Conservation (phyloP, 2,888 invertebrate genomes). For the Phyllotreta striolata region DNA sequence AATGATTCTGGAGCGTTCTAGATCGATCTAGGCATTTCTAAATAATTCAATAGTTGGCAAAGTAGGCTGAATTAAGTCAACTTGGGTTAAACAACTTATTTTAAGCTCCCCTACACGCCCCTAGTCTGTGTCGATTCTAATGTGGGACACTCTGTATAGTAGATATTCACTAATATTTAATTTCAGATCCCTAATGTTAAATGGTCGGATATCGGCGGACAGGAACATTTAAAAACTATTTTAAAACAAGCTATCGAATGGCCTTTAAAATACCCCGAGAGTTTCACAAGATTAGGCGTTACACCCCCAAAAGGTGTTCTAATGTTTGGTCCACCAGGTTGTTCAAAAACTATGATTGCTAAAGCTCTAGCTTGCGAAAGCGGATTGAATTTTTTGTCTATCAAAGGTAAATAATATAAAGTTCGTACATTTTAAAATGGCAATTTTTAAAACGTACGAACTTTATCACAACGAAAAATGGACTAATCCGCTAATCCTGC, state of each 20-base stretch:
- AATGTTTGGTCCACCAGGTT: slow-evolving; percentile 97
- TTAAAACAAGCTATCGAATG: slow-evolving; percentile 91
- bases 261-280: slow-evolving; percentile 88
- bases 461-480: too few species aligned
- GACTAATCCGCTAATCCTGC: slow-evolving; percentile 1
- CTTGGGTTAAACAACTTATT: too few species aligned
- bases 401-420: slow-evolving; percentile 79
- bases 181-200: slow-evolving; percentile 74
- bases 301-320: slow-evolving; percentile 88
- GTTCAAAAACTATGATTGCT: slow-evolving; percentile 98
- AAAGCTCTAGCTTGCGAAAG: slow-evolving; percentile 97
- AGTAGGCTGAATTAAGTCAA: too few species aligned
- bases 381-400: slow-evolving; percentile 92
- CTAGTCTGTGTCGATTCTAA: too few species aligned
- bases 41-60: too few species aligned
- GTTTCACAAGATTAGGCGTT: slow-evolving; percentile 81
- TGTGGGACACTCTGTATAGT: too few species aligned
- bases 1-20: too few species aligned
- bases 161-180: slow-evolving; percentile 7
- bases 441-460: too few species aligned
- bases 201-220: slow-evolving; percentile 96
- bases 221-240: slow-evolving; percentile 83
- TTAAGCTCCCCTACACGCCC: too few species aligned
- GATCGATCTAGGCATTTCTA: too few species aligned
- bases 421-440: too few species aligned